phyloP scores from a whole-genome alignment of 2,888 invertebrate genomes.

The Synanthedon andrenaeformis region DNA sequence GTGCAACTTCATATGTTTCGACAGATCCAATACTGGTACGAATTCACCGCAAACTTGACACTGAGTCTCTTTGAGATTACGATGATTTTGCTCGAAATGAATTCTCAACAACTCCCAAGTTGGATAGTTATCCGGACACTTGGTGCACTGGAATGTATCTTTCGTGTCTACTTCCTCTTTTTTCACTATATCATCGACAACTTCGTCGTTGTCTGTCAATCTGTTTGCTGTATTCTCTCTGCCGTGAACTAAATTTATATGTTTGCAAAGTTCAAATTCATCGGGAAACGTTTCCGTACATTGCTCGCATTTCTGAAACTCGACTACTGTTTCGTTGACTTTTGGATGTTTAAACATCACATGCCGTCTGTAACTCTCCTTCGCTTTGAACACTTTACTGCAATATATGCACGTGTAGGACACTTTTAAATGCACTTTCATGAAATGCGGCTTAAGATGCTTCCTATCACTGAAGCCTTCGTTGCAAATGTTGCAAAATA shows the following conservation, averaged over 20 bases:
- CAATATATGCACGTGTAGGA: constrained; percentile 49
- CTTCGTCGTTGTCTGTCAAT: not conserved
- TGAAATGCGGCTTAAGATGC: constrained; percentile 46
- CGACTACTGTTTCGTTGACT: constrained; percentile 10
- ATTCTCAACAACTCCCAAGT: constrained; percentile 39
- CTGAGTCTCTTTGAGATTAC: constrained; percentile 33
- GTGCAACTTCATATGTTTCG: constrained; percentile 41
- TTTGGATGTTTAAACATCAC: constrained; percentile 43
- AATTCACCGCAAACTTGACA: constrained; percentile 54
- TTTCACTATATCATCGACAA: constrained; percentile 17
- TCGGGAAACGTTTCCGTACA: constrained; percentile 43
- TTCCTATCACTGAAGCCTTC: constrained; percentile 50
- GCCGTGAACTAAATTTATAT: constrained; percentile 36
- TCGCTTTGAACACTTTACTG: constrained; percentile 46
- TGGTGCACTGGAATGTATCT: constrained; percentile 43
- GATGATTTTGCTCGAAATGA: constrained; percentile 47
- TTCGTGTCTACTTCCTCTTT: constrained; percentile 37
- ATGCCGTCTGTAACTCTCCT: constrained; percentile 52
- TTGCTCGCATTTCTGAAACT: constrained; percentile 42
- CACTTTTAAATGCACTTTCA: constrained; percentile 52
- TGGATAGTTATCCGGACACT: constrained; percentile 36
- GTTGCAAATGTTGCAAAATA: constrained; percentile 48
- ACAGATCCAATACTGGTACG: constrained; percentile 31
- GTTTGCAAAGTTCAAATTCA: constrained; percentile 49
- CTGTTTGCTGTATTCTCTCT: not conserved